These are phyloP conservation scores for Phania funesta DNA, from an alignment of 2,888 invertebrate species.

Conservation along the genomic window DNA sequence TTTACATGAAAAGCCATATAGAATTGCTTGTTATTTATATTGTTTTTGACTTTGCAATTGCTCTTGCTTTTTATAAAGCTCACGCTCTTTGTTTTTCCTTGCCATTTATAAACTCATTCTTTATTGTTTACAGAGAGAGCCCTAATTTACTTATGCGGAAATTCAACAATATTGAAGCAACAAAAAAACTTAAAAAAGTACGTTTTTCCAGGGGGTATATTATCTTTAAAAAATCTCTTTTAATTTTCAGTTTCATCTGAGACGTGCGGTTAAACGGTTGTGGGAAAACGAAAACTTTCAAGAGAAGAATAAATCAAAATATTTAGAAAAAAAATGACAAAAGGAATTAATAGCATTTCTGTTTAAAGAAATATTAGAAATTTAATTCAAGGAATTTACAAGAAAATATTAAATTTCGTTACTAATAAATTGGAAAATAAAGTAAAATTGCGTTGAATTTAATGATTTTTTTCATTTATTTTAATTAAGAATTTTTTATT, in stretches of 20 bases:
- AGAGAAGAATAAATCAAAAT: neutral
- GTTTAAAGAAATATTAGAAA: neutral
- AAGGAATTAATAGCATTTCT: neutral
- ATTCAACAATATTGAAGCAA: neutral
- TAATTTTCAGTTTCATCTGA: slow-evolving; percentile 80
- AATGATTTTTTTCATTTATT: too few species aligned
- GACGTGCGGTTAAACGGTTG: slow-evolving; percentile 79
- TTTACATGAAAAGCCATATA: too few species aligned
- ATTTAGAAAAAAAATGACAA: neutral
- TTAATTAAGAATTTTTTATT: too few species aligned
- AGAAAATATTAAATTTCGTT: neutral
- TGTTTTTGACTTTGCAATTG: neutral
- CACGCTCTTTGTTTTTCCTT: neutral
- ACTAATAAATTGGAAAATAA: neutral
- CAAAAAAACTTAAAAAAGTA: slow-evolving; percentile 6
- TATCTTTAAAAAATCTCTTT: slow-evolving; percentile 73
- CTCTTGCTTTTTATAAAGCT: neutral
- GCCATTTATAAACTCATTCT: neutral
- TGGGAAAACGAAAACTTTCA: slow-evolving; percentile 60
- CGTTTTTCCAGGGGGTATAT: slow-evolving; percentile 73
- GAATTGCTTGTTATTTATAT: too few species aligned
- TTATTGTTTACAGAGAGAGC: neutral
- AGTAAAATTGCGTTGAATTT: too few species aligned
- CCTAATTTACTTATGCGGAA: neutral
- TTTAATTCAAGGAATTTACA: neutral